A percentile compares a stretch with the other conserved stretches of the same genome.
phyloP scores from a whole-genome alignment of 2,797 vertebrate species.

The Scyliorhinus canicula region DNA sequence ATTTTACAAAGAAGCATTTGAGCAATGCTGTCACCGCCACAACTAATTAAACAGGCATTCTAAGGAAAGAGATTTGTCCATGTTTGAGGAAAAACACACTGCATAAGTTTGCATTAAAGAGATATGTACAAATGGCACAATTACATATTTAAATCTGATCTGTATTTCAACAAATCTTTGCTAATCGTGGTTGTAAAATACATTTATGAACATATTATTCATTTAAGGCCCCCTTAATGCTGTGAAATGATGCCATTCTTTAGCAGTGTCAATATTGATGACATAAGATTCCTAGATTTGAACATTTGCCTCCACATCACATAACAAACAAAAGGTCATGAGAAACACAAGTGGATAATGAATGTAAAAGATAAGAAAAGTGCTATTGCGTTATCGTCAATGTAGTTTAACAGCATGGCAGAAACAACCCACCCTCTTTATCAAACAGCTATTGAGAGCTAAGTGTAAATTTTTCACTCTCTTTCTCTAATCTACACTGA shows the following conservation, averaged over 20 bases:
- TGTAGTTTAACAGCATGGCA: neutral
- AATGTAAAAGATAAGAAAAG: neutral
- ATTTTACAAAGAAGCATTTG: neutral
- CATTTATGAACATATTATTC: neutral
- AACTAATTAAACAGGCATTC: neutral
- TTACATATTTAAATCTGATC: neutral
- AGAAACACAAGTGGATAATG: neutral
- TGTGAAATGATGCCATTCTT: neutral
- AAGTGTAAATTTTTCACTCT: neutral
- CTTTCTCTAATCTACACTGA: neutral
- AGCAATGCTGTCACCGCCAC: neutral
- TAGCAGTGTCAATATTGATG: neutral
- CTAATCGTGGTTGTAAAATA: neutral
- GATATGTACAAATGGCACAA: too few relatives aligned
- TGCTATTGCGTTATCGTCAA: neutral
- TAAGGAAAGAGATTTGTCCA: neutral
- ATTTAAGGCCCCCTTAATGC: neutral
- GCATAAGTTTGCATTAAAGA: neutral
- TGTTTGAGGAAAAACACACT: neutral
- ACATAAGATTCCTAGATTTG: neutral
- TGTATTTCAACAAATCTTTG: neutral
- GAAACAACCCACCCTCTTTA: neutral
- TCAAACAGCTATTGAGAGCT: neutral
- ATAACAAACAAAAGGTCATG: neutral
- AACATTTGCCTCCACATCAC: neutral